Conservation (phyloP, 1,140 invertebrate genomes). For the Medauroidea extradentata region DNA sequence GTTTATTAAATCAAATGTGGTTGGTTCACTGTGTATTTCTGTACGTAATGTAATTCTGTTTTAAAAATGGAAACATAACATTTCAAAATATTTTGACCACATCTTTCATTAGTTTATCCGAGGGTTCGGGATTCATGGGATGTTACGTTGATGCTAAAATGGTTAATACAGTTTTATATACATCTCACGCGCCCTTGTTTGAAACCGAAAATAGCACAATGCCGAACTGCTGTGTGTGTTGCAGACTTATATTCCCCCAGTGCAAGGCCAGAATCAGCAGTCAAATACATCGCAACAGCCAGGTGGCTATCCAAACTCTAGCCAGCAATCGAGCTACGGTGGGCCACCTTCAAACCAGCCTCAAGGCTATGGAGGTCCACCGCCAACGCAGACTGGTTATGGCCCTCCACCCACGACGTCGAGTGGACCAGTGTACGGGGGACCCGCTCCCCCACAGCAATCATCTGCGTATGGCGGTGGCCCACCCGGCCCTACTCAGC, state of each 20-base stretch:
- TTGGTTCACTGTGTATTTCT: neutral
- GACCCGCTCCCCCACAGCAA: constrained; percentile 35
- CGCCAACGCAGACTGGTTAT: constrained; percentile 43
- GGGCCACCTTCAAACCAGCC: constrained; percentile 18
- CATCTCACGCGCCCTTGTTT: neutral
- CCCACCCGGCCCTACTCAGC: constrained; percentile 41
- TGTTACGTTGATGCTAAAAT: no score
- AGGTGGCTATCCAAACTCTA: constrained; percentile 1
- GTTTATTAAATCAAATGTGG: no score
- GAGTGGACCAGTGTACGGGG: constrained; percentile 20
- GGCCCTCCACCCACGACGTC: constrained; percentile 41
- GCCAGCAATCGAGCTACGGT: constrained; percentile 7
- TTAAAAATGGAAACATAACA: no score
- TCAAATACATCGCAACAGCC: constrained; percentile 20
- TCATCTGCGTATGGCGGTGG: constrained; percentile 38
- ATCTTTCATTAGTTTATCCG: no score
- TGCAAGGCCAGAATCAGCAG: constrained; percentile 17
- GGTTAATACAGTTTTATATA: no score
- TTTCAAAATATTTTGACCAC: no score
- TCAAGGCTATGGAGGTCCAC: constrained; percentile 39
- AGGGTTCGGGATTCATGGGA: no score
- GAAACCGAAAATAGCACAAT: neutral
- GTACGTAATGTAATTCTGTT: no score
- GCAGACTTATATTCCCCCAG: constrained; percentile 11
- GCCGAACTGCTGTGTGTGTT: neutral